A percentile compares a stretch with the other conserved stretches of the same genome.
Conservation (phyloP, 2,888 invertebrate species). For the Prosopocoilus inquinatus region DNA sequence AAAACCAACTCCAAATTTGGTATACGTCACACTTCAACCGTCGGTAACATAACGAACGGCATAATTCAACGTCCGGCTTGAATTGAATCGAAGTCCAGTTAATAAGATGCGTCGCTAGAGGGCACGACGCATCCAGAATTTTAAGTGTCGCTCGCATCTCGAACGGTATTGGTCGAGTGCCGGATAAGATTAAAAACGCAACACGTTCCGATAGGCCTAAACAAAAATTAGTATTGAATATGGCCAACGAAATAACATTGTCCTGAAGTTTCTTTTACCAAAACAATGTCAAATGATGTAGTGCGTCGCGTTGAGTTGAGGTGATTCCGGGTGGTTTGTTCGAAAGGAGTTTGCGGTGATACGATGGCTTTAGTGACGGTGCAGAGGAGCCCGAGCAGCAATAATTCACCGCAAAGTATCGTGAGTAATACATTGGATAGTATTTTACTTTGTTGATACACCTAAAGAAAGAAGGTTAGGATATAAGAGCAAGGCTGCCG, state of each 20-base stretch:
- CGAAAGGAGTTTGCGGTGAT: too few species aligned
- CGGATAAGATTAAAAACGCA: constrained; percentile 19
- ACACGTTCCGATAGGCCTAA: constrained; percentile 28
- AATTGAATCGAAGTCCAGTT: not conserved
- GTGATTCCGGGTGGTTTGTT: constrained; percentile 7
- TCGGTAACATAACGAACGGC: too few species aligned
- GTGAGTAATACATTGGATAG: constrained; percentile 52
- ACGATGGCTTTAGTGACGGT: constrained; percentile 71
- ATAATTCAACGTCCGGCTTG: too few species aligned
- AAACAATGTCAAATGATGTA: constrained; percentile 27
- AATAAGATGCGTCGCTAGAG: constrained; percentile 4
- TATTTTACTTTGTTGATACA: too few species aligned
- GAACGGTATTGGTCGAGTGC: constrained; percentile 18
- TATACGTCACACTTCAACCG: too few species aligned
- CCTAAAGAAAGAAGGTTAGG: too few species aligned
- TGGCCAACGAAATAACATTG: too few species aligned
- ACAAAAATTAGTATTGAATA: constrained; percentile 50
- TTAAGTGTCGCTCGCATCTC: constrained; percentile 7
- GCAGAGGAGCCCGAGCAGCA: constrained; percentile 69
- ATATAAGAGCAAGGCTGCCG: too few species aligned
- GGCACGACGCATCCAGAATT: constrained; percentile 3
- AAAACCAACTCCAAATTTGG: too few species aligned
- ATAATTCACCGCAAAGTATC: constrained; percentile 62
- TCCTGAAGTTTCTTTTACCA: constrained; percentile 40
- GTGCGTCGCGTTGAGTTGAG: constrained; percentile 13